These are phyloP conservation scores for Cylloceria caligata DNA, from an alignment of 2,888 invertebrate genomes.

Conservation along the genomic window DNA sequence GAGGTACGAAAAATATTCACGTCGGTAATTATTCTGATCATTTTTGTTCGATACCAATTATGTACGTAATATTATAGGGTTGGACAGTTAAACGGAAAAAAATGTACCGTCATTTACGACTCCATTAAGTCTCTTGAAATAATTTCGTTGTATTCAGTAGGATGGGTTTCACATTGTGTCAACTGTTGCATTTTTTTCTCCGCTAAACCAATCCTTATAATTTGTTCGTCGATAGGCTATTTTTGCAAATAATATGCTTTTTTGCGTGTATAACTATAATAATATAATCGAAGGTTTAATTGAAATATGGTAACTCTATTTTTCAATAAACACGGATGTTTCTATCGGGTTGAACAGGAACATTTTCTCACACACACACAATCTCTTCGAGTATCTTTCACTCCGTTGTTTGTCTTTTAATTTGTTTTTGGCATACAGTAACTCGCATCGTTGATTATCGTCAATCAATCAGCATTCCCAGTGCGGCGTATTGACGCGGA, in stretches of 20 bases:
- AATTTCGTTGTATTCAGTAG: slow-evolving; percentile 9
- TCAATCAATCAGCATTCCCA: slow-evolving; percentile 27
- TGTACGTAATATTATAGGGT: neutral
- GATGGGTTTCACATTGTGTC: neutral
- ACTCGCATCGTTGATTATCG: neutral
- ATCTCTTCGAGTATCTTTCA: slow-evolving; percentile 28
- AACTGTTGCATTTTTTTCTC: neutral
- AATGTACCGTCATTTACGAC: slow-evolving; percentile 11
- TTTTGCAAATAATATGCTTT: neutral
- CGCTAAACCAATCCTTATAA: neutral
- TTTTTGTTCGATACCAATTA: neutral
- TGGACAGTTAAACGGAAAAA: slow-evolving; percentile 8
- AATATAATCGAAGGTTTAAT: slow-evolving; percentile 17
- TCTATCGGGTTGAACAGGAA: slow-evolving; percentile 4
- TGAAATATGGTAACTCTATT: neutral
- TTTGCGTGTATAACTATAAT: slow-evolving; percentile 25
- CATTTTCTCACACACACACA: slow-evolving; percentile 20
- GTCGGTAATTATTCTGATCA: neutral
- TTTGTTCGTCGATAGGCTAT: neutral
- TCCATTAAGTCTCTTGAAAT: neutral
- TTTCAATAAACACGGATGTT: slow-evolving; percentile 19
- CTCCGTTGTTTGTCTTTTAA: slow-evolving; percentile 14
- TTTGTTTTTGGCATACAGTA: slow-evolving; percentile 42
- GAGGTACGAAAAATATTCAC: slow-evolving; percentile 8
- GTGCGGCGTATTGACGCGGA: slow-evolving; percentile 21